Percentiles rank a stretch among this genome's conserved stretches.
Evolutionary conservation across 2,888 invertebrate species (phyloP).

Genomic region (Callimorpha dominula): DNA sequence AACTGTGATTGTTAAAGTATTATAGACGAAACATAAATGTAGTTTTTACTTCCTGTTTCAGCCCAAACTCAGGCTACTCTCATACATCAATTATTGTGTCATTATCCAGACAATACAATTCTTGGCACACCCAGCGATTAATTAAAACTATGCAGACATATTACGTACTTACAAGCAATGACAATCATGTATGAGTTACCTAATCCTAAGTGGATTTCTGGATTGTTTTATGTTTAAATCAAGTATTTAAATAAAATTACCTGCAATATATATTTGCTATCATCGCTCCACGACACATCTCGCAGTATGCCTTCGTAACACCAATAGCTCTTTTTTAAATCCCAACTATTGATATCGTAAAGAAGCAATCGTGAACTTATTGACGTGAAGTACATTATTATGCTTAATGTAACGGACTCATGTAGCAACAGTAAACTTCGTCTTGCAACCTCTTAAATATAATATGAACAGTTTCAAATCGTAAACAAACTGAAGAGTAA

Average conservation of each 20-base stretch:
- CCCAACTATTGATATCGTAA: slow-evolving; percentile 85
- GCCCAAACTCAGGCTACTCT: neutral
- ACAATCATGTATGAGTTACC: neutral
- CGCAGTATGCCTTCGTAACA: slow-evolving; percentile 77
- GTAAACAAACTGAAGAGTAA: slow-evolving; percentile 45
- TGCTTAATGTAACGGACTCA: slow-evolving; percentile 30
- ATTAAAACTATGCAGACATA: slow-evolving; percentile 4
- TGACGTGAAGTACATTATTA: slow-evolving; percentile 86
- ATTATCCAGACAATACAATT: neutral
- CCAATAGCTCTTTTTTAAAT: slow-evolving; percentile 83
- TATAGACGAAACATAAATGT: neutral
- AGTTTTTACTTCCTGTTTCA: too few species aligned
- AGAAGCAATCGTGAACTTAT: slow-evolving; percentile 86
- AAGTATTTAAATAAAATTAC: slow-evolving; percentile 52
- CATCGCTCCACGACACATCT: slow-evolving; percentile 83
- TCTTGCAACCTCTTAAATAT: slow-evolving; percentile 20
- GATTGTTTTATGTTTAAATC: neutral
- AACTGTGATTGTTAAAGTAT: neutral
- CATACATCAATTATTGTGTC: neutral
- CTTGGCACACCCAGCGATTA: slow-evolving; percentile 11
- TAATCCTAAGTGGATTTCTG: neutral
- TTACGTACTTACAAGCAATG: slow-evolving; percentile 25
- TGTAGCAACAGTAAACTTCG: slow-evolving; percentile 33
- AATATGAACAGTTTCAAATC: slow-evolving; percentile 24
- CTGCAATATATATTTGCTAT: slow-evolving; percentile 83